Percentiles rank a stretch among this genome's conserved stretches.
Evolutionary conservation across 2,888 invertebrate species (phyloP).

Genomic region (Papilio gigon): DNA sequence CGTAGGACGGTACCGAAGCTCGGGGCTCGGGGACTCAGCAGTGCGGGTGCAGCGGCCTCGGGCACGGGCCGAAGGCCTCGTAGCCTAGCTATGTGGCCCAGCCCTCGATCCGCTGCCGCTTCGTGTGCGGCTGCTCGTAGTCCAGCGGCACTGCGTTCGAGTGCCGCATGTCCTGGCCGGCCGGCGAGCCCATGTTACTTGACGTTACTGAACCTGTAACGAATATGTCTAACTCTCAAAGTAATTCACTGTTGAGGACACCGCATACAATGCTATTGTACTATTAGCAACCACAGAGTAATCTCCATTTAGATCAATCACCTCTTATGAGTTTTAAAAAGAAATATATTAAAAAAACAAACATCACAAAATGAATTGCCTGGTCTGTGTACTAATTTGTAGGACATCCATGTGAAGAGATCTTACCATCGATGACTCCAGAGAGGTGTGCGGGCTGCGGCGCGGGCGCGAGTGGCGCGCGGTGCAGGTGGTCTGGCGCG

Average conservation of each 20-base stretch:
- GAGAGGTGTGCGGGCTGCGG: conserved; percentile 77
- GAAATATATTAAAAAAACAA: conserved; percentile 43
- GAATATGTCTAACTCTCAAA: conserved; percentile 3
- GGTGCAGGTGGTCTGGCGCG: conserved; percentile 86
- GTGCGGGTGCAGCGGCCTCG: conserved; percentile 80
- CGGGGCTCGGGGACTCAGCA: conserved; percentile 64
- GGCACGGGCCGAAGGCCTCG: conserved; percentile 78
- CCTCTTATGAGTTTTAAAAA: background rate
- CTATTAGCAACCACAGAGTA: background rate
- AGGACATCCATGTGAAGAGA: background rate
- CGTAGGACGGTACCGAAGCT: conserved; percentile 61
- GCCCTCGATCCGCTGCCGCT: conserved; percentile 94
- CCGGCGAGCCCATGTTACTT: conserved; percentile 90
- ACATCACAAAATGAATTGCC: no score
- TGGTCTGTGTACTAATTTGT: background rate
- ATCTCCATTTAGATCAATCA: background rate
- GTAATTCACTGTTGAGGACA: background rate
- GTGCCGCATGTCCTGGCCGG: conserved; percentile 81
- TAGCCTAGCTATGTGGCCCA: conserved; percentile 93
- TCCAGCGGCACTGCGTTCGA: conserved; percentile 69
- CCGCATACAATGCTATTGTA: background rate
- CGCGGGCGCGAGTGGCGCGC: conserved; percentile 69
- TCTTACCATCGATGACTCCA: conserved; percentile 73
- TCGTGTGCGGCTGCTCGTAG: conserved; percentile 85
- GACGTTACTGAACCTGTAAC: conserved; percentile 89